phyloP scores from a whole-genome alignment of 1,140 invertebrate genomes.

The Luehdorfia chinensis region DNA sequence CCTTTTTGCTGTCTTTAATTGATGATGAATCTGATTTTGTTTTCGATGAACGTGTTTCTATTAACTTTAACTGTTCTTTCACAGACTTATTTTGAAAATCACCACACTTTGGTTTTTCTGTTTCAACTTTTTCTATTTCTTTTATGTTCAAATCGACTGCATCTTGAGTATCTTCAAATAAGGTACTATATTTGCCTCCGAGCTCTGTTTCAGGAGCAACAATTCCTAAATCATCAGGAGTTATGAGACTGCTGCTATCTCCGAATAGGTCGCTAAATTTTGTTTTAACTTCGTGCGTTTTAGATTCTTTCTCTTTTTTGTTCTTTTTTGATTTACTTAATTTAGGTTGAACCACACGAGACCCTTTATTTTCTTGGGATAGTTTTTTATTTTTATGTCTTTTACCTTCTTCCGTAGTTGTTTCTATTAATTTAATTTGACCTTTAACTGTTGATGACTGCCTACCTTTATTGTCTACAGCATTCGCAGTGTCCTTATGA shows the following conservation, averaged over 20 bases:
- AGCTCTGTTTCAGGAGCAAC: slow-evolving; percentile 7
- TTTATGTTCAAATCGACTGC: slow-evolving; percentile 38
- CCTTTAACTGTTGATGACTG: neutral
- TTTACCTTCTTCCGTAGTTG: slow-evolving; percentile 15
- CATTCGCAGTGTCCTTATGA: too few species aligned
- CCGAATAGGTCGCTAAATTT: slow-evolving; percentile 66
- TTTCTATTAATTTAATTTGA: slow-evolving; percentile 7
- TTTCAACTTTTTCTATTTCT: slow-evolving; percentile 20
- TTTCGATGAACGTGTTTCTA: neutral
- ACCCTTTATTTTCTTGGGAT: slow-evolving; percentile 11
- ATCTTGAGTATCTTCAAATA: slow-evolving; percentile 57
- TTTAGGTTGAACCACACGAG: slow-evolving; percentile 8
- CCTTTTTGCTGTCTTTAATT: neutral
- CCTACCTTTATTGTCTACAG: slow-evolving; percentile 1
- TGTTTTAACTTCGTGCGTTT: slow-evolving; percentile 27
- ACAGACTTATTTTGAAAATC: slow-evolving; percentile 2
- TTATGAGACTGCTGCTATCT: slow-evolving; percentile 62
- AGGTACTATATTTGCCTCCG: slow-evolving; percentile 32
- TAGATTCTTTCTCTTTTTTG: slow-evolving; percentile 21
- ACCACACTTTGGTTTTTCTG: slow-evolving; percentile 1
- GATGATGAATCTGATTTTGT: neutral
- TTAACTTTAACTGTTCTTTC: slow-evolving; percentile 27
- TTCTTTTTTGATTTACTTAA: slow-evolving; percentile 19
- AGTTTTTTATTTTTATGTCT: slow-evolving; percentile 27
- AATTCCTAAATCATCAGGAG: slow-evolving; percentile 59